phyloP scores from a whole-genome alignment of 2,797 vertebrate genomes.

The Pseudomugil tenellus region DNA sequence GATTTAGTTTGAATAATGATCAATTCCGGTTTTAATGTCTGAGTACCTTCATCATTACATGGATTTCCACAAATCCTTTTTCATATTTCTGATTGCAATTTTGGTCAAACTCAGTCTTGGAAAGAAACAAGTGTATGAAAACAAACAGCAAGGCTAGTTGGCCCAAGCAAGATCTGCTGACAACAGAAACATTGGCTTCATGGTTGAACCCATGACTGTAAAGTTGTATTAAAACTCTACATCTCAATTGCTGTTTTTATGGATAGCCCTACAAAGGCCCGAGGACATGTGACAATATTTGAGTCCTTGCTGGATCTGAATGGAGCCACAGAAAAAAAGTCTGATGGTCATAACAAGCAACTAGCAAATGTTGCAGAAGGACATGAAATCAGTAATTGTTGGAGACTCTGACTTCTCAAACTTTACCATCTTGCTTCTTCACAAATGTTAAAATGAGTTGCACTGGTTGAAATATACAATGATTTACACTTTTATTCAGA shows the following conservation, averaged over 20 bases:
- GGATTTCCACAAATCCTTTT: slow-evolving; percentile 28
- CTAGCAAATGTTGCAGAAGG: slow-evolving; percentile 16
- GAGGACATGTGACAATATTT: slow-evolving; percentile 36
- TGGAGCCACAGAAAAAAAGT: slow-evolving; percentile 32
- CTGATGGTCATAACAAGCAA: slow-evolving; percentile 30
- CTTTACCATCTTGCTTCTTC: too few species aligned
- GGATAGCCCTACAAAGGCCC: slow-evolving; percentile 32
- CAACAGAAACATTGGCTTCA: slow-evolving; percentile 54
- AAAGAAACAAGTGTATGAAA: slow-evolving; percentile 45
- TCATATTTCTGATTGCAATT: slow-evolving; percentile 35
- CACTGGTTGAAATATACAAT: slow-evolving; percentile 19
- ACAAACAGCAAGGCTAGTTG: slow-evolving; percentile 60
- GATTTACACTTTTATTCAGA: slow-evolving; percentile 22
- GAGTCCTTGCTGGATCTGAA: slow-evolving; percentile 34
- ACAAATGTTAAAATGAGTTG: slow-evolving; percentile 1
- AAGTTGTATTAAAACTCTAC: slow-evolving; percentile 38
- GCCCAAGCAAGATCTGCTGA: slow-evolving; percentile 52
- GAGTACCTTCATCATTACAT: slow-evolving; percentile 45
- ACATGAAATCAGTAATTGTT: slow-evolving; percentile 29
- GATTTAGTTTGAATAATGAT: slow-evolving; percentile 43
- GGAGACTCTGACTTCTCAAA: too few species aligned
- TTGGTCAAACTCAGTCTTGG: slow-evolving; percentile 36
- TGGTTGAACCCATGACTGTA: slow-evolving; percentile 37
- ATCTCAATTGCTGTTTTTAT: slow-evolving; percentile 41
- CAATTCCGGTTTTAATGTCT: slow-evolving; percentile 23